Evolutionary conservation across 2,797 vertebrate species (phyloP).

Genomic region (Oceanodroma leucorhoa): DNA sequence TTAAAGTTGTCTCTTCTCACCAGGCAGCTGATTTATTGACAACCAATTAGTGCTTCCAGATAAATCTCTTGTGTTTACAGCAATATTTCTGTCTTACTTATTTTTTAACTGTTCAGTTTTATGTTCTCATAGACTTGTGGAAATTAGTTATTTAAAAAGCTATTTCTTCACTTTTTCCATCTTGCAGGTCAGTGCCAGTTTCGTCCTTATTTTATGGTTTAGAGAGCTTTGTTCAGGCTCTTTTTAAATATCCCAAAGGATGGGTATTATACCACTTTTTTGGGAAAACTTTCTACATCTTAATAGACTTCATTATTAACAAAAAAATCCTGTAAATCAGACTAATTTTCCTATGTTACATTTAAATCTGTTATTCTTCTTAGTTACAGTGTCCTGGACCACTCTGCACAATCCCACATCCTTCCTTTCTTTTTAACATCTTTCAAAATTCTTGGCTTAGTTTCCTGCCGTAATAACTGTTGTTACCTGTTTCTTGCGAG

Average conservation of each 20-base stretch:
- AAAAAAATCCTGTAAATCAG: slow-evolving; percentile 16
- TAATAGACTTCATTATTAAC: slow-evolving; percentile 32
- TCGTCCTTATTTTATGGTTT: slow-evolving; percentile 34
- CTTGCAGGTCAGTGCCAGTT: neutral
- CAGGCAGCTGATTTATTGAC: neutral
- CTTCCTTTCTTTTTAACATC: slow-evolving; percentile 5
- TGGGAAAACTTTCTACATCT: slow-evolving; percentile 28
- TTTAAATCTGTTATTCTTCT: slow-evolving; percentile 31
- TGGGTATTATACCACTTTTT: slow-evolving; percentile 41
- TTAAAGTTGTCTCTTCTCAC: slow-evolving; percentile 12
- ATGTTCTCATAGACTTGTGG: neutral
- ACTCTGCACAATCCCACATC: neutral
- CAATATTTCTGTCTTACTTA: neutral
- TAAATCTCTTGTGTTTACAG: neutral
- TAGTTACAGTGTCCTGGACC: neutral
- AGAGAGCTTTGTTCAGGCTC: slow-evolving; percentile 34
- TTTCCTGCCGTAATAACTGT: neutral
- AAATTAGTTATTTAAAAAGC: slow-evolving; percentile 45
- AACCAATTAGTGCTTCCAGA: slow-evolving; percentile 4
- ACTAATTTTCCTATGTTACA: slow-evolving; percentile 39
- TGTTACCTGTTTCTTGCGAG: neutral
- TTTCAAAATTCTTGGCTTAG: neutral
- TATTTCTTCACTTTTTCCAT: slow-evolving; percentile 51
- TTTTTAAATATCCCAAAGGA: slow-evolving; percentile 48
- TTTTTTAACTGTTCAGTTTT: slow-evolving; percentile 41